Evolutionary conservation across 2,113 vertebrate genomes (phyloP), one percentile per base, ranked within the genome.

Genomic region (Carlito syrichta): DNA sequence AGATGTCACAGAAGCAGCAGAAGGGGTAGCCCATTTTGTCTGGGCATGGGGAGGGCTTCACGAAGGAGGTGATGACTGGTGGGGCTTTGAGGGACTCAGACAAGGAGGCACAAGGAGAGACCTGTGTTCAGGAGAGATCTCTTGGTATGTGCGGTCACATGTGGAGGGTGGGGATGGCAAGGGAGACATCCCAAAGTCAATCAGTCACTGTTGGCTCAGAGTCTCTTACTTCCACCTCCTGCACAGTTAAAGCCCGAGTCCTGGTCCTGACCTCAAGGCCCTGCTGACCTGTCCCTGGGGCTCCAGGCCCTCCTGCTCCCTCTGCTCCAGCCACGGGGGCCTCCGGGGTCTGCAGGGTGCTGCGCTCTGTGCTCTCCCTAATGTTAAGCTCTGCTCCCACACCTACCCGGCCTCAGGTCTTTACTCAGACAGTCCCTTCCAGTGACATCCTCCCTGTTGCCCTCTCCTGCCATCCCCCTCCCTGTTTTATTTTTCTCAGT

Each of bases 121-220:
- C 22, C 3, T 16, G n/a, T 2, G 38, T 50, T 22, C 50, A 68
- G 71, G 74, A 94, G 40, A n/a, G 35, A 45, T 25, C 35, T 50
- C 63, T 50, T 48, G 63, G 58, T 30, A 54, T 74, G 40, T 88
- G 17, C 22, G 58, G 43, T 32, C 38, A 32, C 4, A 8, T 50
- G 35, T 35, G 32, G 32, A 63, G 71, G 54, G n/a, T 5, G 1
- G 7, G 30, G 23, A 8, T 6, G 11, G 43, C 22, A 56, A 48
- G n/a, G 52, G 43, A 78, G 48, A 78, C 54, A 84, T 8, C 0
- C 0, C 0, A 40, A 81, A 32, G 69, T 56, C 62, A 52, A 54
- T 25, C 52, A 17, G 43, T 25, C 68, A 8, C 40, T 19, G 27
- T 40, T 30, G 0, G 2, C 16, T 68, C 10, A 16, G 19, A 40